Percentiles rank a stretch among this genome's conserved stretches.
phyloP scores from a whole-genome alignment of 2,113 vertebrate species.

The Thalassoma bifasciatum region DNA sequence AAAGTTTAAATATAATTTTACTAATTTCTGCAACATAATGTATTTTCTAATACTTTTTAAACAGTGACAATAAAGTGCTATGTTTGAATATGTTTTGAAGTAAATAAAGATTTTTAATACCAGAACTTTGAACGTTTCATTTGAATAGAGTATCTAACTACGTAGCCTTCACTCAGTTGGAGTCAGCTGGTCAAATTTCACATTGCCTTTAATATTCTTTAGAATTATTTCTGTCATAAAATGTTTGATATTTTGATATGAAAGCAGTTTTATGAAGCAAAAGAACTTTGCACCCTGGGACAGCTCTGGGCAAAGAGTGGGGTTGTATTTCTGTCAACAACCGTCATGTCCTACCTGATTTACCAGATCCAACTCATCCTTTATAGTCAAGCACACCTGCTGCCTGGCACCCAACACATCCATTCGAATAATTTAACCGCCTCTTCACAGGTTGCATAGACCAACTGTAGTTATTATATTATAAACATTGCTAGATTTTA shows the following conservation, averaged over 20 bases:
- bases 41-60: not conserved
- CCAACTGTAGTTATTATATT: not conserved
- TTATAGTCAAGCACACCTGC: not conserved
- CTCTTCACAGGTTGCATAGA: not conserved
- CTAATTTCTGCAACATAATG: slow-evolving; percentile 15
- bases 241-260: not conserved
- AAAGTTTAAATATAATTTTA: slow-evolving; percentile 9
- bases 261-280: not conserved
- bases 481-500: not conserved
- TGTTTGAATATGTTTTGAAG: slow-evolving; percentile 7
- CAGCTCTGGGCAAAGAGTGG: no score
- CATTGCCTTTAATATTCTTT: no score
- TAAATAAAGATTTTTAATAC: not conserved
- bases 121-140: not conserved
- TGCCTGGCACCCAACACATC: not conserved
- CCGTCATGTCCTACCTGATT: not conserved
- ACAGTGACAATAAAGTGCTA: slow-evolving; percentile 1
- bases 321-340: not conserved
- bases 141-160: not conserved
- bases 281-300: not conserved
- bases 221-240: no score
- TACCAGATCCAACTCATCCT: not conserved
- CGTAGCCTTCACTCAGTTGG: no score
- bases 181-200: no score
- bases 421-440: not conserved